Conservation (phyloP, 1,140 invertebrate genomes). For the Phortica variegata region DNA sequence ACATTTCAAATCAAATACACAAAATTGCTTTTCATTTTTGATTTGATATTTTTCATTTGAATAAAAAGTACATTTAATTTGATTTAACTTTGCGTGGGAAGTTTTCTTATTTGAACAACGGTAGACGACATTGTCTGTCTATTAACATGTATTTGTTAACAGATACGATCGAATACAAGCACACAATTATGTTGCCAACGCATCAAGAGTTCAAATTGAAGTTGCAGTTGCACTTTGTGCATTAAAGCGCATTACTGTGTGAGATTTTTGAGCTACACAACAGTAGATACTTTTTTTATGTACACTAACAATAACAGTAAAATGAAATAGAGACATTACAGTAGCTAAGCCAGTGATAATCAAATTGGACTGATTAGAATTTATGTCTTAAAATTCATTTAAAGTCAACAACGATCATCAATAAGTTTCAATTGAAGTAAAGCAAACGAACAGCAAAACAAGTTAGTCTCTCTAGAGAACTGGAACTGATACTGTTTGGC, state of each 20-base stretch:
- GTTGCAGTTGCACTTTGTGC: background rate
- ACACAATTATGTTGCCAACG: background rate
- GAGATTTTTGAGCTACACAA: conserved; percentile 19
- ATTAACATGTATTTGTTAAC: no score
- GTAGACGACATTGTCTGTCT: conserved; percentile 1
- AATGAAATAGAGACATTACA: conserved; percentile 6
- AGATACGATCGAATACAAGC: no score
- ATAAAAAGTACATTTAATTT: conserved; percentile 32
- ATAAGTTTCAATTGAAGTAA: background rate
- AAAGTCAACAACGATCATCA: background rate
- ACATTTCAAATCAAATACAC: conserved; percentile 15
- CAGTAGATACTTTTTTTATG: conserved; percentile 11
- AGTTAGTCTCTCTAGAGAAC: no score
- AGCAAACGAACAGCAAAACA: conserved; percentile 21
- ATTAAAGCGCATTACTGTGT: conserved; percentile 10
- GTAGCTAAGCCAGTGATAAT: conserved; percentile 10
- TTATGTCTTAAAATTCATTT: conserved; percentile 24
- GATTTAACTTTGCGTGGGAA: conserved; percentile 27
- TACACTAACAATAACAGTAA: conserved; percentile 13
- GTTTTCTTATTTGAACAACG: conserved; percentile 10
- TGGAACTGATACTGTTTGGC: no score
- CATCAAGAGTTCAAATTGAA: conserved; percentile 8
- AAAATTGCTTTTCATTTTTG: conserved; percentile 23
- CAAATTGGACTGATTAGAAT: conserved; percentile 30
- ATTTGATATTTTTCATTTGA: conserved; percentile 34